Conservation (phyloP, 1,140 invertebrate species). For the Liolophura sinensis region DNA sequence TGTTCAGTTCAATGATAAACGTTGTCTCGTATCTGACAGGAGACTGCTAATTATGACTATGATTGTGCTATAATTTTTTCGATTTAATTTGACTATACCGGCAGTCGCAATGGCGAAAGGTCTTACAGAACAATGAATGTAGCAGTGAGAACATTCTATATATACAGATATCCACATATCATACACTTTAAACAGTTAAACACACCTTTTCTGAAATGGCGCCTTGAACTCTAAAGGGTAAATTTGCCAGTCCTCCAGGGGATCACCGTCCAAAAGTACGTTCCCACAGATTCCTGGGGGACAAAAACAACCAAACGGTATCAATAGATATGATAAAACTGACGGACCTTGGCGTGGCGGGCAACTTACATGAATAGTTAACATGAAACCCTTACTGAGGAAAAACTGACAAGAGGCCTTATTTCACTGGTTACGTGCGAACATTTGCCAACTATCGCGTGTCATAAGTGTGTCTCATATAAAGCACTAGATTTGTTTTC, state of each 20-base stretch:
- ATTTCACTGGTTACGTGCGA: too few relatives aligned
- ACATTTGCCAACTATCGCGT: too few relatives aligned
- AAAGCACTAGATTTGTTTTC: too few relatives aligned
- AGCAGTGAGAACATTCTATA: not conserved
- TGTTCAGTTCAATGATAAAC: too few relatives aligned
- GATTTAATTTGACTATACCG: not conserved
- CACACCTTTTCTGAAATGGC: conserved; percentile 53
- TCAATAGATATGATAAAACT: not conserved
- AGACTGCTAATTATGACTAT: too few relatives aligned
- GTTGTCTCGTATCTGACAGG: too few relatives aligned
- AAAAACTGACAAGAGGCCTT: too few relatives aligned
- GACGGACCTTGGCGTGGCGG: not conserved
- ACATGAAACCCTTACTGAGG: too few relatives aligned
- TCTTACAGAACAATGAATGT: not conserved
- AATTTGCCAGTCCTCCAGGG: conserved; percentile 60
- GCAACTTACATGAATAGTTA: too few relatives aligned
- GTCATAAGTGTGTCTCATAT: too few relatives aligned
- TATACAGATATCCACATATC: not conserved
- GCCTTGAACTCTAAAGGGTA: conserved; percentile 63
- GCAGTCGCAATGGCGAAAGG: conserved; percentile 1
- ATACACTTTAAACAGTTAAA: conserved; percentile 4
- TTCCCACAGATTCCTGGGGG: conserved; percentile 53
- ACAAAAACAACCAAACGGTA: too few relatives aligned
- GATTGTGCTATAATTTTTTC: too few relatives aligned
- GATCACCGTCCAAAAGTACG: conserved; percentile 57